Conservation (phyloP, 2,888 invertebrate genomes). For the Gibbula magus region DNA sequence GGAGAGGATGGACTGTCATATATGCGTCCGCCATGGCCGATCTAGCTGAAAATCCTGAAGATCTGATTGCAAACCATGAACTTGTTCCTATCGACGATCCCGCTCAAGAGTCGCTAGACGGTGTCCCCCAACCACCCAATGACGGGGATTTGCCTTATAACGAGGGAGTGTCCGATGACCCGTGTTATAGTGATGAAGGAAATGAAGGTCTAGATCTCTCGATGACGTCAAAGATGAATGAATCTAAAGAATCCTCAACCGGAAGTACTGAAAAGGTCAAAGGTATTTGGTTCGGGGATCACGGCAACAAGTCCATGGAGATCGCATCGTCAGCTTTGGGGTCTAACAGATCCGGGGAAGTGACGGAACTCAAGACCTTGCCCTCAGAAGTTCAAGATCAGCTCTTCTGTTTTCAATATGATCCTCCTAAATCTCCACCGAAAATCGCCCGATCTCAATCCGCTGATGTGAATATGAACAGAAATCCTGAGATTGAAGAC, state of each 20-base stretch:
- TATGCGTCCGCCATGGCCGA: conserved; percentile 7
- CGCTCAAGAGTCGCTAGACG: background rate
- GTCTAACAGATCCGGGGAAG: background rate
- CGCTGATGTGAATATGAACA: background rate
- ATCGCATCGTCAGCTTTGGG: too few species aligned
- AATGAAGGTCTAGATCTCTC: conserved; percentile 21
- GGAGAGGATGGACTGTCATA: background rate
- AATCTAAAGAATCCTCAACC: background rate
- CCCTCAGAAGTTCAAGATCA: background rate
- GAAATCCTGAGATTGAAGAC: background rate
- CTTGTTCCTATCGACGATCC: conserved; percentile 1
- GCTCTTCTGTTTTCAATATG: conserved; percentile 7
- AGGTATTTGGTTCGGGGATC: background rate
- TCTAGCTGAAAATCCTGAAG: conserved; percentile 3
- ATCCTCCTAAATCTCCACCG: background rate
- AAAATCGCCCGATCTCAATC: background rate
- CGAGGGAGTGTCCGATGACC: conserved; percentile 17
- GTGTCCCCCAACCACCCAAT: background rate
- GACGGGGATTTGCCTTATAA: background rate
- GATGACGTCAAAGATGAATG: background rate
- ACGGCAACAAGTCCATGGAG: background rate
- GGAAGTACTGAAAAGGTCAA: background rate
- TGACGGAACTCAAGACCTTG: background rate
- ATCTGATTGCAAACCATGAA: conserved; percentile 13
- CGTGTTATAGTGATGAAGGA: conserved; percentile 15